A percentile compares a stretch with the other conserved stretches of the same genome.
Conservation (phyloP, 1,140 invertebrate species). For the Hormaphis cornu region DNA sequence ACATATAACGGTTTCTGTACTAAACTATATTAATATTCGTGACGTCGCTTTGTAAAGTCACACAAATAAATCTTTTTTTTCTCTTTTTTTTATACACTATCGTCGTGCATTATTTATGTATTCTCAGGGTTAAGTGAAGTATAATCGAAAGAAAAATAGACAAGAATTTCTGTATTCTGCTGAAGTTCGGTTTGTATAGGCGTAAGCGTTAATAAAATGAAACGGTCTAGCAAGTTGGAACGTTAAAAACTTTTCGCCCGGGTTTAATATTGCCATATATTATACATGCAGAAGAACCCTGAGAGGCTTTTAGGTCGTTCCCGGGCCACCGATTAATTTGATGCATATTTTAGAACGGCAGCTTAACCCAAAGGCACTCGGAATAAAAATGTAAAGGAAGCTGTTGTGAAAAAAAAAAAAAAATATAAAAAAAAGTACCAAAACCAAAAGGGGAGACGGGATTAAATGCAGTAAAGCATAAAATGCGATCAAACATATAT, state of each 20-base stretch:
- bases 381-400: constrained; percentile 8
- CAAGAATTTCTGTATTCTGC: neutral
- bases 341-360: constrained; percentile 24
- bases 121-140: neutral
- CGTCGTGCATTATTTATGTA: neutral
- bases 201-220: constrained; percentile 22
- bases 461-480: constrained; percentile 1
- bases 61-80: too few relatives aligned
- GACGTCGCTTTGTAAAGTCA: too few relatives aligned
- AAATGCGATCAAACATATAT: neutral
- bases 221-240: constrained; percentile 29
- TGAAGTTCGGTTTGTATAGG: constrained; percentile 13
- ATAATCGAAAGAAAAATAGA: neutral
- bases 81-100: too few relatives aligned
- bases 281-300: constrained; percentile 19
- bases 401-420: neutral
- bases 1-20: too few relatives aligned
- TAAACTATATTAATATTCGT: too few relatives aligned
- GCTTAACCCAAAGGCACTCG: constrained; percentile 8
- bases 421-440: neutral
- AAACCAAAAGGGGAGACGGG: neutral
- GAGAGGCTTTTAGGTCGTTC: constrained; percentile 30
- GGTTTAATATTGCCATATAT: constrained; percentile 17
- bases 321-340: constrained; percentile 31
- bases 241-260: constrained; percentile 26